phyloP scores from a whole-genome alignment of 2,888 invertebrate species.

The Elgonia sp. region DNA sequence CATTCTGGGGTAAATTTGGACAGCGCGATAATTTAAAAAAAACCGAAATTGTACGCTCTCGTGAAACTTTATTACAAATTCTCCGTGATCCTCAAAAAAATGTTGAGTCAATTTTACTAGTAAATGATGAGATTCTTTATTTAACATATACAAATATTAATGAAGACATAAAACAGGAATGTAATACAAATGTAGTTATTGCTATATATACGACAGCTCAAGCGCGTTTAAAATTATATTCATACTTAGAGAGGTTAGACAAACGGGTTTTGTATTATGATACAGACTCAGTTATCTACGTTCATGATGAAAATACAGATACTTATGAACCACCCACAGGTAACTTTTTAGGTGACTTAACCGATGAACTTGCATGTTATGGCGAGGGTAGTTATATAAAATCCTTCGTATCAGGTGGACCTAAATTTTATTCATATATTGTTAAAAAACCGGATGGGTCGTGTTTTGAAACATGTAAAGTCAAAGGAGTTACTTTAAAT shows the following conservation, averaged over 20 bases:
- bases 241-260: no score
- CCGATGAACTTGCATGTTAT: slow-evolving; percentile 50
- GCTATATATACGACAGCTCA: no score
- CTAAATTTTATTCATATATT: slow-evolving; percentile 5
- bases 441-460: neutral
- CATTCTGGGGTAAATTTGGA: no score
- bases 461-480: slow-evolving; percentile 20
- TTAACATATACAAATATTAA: no score
- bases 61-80: no score
- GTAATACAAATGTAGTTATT: no score
- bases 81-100: no score
- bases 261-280: slow-evolving; percentile 11
- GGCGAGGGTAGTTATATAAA: slow-evolving; percentile 33
- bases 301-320: neutral
- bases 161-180: no score
- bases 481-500: slow-evolving; percentile 23
- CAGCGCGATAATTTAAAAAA: no score
- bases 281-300: neutral
- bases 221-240: slow-evolving; percentile 35
- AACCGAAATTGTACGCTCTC: no score
- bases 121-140: no score
- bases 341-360: slow-evolving; percentile 56
- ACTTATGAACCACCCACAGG: slow-evolving; percentile 43
- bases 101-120: no score
- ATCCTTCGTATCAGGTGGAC: slow-evolving; percentile 24